Evolutionary conservation across 1,140 invertebrate genomes (phyloP).

Genomic region (Magallana ariakensis): DNA sequence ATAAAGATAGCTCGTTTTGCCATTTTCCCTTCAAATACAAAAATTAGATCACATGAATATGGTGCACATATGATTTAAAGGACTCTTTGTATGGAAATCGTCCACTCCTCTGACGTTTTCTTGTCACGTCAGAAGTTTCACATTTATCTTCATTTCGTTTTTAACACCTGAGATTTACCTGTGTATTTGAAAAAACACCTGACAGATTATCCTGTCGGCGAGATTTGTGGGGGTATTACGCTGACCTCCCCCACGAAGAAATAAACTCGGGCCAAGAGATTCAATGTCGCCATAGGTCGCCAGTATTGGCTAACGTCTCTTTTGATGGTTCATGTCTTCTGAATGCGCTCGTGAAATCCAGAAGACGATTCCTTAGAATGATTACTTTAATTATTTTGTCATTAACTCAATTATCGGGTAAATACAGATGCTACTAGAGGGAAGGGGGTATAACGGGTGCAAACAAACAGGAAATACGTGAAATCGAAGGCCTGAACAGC

Average conservation of each 20-base stretch:
- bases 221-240: constrained; percentile 3
- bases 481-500: background rate
- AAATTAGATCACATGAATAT: background rate
- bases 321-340: background rate
- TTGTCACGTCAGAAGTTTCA: background rate
- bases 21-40: background rate
- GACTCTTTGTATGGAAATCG: background rate
- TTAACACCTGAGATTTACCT: constrained; percentile 22
- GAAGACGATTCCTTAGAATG: background rate
- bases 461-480: background rate
- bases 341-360: background rate
- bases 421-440: background rate
- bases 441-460: background rate
- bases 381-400: constrained; percentile 25
- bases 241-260: constrained; percentile 23
- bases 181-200: constrained; percentile 12
- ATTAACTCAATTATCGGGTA: constrained; percentile 12
- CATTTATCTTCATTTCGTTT: constrained; percentile 29
- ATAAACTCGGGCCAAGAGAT: constrained; percentile 10
- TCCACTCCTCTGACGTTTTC: background rate
- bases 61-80: constrained; percentile 21
- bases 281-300: background rate
- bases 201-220: constrained; percentile 23
- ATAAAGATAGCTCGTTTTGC: constrained; percentile 1
- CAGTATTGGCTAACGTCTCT: background rate